Evolutionary conservation across 2,797 vertebrate species (phyloP).

Genomic region (Micrastur ruficollis): DNA sequence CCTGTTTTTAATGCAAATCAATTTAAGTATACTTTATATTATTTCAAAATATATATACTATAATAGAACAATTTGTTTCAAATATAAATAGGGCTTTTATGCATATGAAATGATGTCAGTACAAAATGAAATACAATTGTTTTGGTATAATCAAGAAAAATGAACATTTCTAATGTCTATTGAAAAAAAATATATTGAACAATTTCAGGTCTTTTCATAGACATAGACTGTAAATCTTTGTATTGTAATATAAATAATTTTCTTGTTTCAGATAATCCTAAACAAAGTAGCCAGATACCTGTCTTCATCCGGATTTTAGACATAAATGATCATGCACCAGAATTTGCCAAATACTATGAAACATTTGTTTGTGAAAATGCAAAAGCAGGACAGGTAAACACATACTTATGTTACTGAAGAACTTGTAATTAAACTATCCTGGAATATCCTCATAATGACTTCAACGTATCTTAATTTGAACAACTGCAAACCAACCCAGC

Average conservation of each 20-base stretch:
- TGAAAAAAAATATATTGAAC: background rate
- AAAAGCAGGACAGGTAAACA: slow-evolving; percentile 91
- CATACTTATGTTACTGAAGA: background rate
- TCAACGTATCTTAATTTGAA: background rate
- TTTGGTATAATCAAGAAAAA: background rate
- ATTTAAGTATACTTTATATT: background rate
- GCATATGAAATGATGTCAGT: background rate
- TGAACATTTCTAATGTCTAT: background rate
- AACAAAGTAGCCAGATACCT: slow-evolving; percentile 87
- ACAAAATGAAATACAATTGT: background rate
- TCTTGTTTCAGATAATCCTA: slow-evolving; percentile 85
- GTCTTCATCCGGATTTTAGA: slow-evolving; percentile 95
- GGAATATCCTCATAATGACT: background rate
- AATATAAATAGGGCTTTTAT: background rate
- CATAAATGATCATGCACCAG: slow-evolving; percentile 95
- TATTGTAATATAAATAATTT: background rate
- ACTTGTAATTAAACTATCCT: background rate
- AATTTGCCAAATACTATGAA: slow-evolving; percentile 93
- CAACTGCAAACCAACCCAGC: background rate
- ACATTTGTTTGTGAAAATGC: slow-evolving; percentile 97
- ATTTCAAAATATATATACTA: background rate
- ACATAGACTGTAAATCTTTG: background rate
- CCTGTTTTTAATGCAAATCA: background rate
- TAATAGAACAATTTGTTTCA: background rate
- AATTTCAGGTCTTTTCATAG: background rate